Evolutionary conservation across 1,140 invertebrate genomes (phyloP), one percentile per base, ranked within the genome.

Genomic region (Physella acuta): DNA sequence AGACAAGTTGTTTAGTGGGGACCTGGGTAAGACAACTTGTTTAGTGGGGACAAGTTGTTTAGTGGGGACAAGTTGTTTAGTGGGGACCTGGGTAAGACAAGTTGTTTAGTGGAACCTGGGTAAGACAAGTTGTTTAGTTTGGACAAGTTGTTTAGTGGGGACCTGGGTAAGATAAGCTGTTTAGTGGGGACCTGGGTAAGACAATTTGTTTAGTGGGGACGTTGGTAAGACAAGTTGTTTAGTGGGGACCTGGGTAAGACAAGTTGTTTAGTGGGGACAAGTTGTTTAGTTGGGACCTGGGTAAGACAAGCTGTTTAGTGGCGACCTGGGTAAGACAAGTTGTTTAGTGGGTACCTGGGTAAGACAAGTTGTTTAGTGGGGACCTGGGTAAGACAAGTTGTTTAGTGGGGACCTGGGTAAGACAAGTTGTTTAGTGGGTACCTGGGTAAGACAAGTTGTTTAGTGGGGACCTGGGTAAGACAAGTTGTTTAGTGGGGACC

Each of bases 91-190:
- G n/a, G n/a, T n/a, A n/a, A n/a, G n/a, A n/a, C n/a, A n/a, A n/a
- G n/a, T n/a, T n/a, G n/a, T n/a, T n/a, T n/a, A n/a, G n/a, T n/a
- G n/a, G n/a, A n/a, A n/a, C n/a, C n/a, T n/a, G n/a, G n/a, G n/a
- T n/a, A n/a, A n/a, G n/a, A n/a, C n/a, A n/a, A n/a, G n/a, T n/a
- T n/a, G n/a, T n/a, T n/a, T n/a, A n/a, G n/a, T n/a, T n/a, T n/a
- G n/a, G n/a, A n/a, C n/a, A n/a, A 64, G 20, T 1, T 31, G 31
- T 44, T 51, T 51, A 8, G n/a, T 30, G 28, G 62, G 39, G 3
- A 64, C 44, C 51, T 64, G 28, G 33, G 31, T 11, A 36, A 60
- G n/a, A n/a, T n/a, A n/a, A 64, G 20, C 2, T 31, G 31, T 44
- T 51, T 51, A 8, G n/a, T 30, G 28, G 62, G 39, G 3, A 64